A percentile compares a stretch with the other conserved stretches of the same genome.
phyloP scores from a whole-genome alignment of 2,888 invertebrate genomes.

The Acrocera orbiculus region DNA sequence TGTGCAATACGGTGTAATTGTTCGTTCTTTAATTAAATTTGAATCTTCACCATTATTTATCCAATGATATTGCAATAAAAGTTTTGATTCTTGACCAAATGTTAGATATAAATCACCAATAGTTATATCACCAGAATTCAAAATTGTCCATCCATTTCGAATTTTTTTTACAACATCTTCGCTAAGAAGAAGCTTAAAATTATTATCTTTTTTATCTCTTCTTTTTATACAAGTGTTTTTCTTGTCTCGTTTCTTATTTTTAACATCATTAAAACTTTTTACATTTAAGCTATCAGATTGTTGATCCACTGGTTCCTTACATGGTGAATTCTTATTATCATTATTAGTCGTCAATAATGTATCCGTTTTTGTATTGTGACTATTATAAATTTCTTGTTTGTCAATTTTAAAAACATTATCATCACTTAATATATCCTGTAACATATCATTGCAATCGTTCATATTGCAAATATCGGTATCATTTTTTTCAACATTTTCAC shows the following conservation, averaged over 20 bases:
- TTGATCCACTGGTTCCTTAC: too few relatives aligned
- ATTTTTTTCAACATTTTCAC: not conserved
- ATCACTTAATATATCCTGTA: not conserved
- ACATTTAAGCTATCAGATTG: too few relatives aligned
- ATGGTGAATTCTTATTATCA: not conserved
- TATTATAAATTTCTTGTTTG: not conserved
- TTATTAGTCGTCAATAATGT: slow-evolving; percentile 2
- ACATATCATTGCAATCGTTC: slow-evolving; percentile 1
- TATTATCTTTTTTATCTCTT: slow-evolving; percentile 12
- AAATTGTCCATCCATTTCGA: slow-evolving; percentile 56
- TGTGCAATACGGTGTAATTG: slow-evolving; percentile 7
- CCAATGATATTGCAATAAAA: slow-evolving; percentile 69
- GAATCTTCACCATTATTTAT: not conserved
- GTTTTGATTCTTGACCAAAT: slow-evolving; percentile 51
- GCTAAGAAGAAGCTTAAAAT: slow-evolving; percentile 25
- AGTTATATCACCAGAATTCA: slow-evolving; percentile 60
- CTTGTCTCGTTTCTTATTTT: slow-evolving; percentile 2
- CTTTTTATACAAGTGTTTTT: too few relatives aligned
- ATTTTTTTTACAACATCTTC: slow-evolving; percentile 28
- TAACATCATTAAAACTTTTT: too few relatives aligned
- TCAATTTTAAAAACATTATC: not conserved
- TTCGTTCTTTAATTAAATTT: too few relatives aligned
- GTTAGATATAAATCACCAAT: slow-evolving; percentile 82
- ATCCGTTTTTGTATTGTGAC: not conserved
- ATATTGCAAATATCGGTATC: not conserved